These are phyloP conservation scores for Pammene aurita DNA, from an alignment of 2,888 invertebrate species.

Conservation along the genomic window DNA sequence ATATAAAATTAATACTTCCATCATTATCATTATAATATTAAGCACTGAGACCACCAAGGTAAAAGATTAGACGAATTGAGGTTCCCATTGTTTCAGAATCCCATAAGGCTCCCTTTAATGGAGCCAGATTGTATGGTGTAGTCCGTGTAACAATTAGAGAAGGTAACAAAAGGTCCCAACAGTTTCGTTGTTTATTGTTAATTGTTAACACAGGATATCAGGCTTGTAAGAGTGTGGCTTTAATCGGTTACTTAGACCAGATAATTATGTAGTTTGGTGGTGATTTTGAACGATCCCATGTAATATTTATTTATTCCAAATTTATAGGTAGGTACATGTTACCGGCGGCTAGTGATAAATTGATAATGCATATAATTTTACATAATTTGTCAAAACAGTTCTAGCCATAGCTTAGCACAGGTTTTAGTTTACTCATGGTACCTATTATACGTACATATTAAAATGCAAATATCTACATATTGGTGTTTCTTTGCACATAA, in stretches of 20 bases:
- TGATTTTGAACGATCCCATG: no score
- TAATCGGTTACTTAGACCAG: neutral
- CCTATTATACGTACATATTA: no score
- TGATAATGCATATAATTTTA: no score
- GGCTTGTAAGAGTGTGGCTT: neutral
- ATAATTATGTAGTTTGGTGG: no score
- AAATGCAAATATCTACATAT: no score
- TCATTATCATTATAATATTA: constrained; percentile 32
- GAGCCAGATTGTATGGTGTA: constrained; percentile 41
- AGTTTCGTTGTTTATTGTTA: constrained; percentile 38
- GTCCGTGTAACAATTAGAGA: constrained; percentile 34
- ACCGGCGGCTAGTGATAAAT: no score
- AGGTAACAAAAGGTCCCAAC: constrained; percentile 43
- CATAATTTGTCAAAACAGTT: no score
- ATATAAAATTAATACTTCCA: constrained; percentile 24
- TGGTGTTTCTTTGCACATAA: no score
- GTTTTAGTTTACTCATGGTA: no score
- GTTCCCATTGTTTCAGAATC: constrained; percentile 44
- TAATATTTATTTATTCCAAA: no score
- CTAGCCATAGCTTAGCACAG: no score
- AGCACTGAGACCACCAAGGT: constrained; percentile 37
- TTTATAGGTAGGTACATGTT: no score
- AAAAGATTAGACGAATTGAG: constrained; percentile 37
- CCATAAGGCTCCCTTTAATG: constrained; percentile 44
- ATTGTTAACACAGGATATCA: constrained; percentile 27